Base-by-base conservation (phyloP, 2,888 invertebrate species). In the Prosopocoilus inquinatus region DNA sequence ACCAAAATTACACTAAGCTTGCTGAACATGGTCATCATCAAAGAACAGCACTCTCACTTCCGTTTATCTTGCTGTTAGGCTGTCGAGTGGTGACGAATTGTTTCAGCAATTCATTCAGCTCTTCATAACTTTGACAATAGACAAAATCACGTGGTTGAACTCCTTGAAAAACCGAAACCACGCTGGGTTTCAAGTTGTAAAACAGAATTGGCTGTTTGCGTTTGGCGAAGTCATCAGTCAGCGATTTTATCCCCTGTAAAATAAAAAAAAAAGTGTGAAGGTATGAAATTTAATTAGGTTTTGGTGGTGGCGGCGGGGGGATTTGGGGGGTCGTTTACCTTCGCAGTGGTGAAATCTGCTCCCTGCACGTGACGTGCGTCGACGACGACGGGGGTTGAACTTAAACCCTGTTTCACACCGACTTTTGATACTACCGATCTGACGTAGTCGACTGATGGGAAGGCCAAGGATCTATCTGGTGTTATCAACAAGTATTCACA, bases 401-500 rank as follows among this genome's bases (percentile, higher is more conserved):
- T 79, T 57, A 78, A 80, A n/a, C 82, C 83, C 53, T 81, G 80
- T 63, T 82, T 81, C 8, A 81, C 78, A 12, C 84, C 88, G 11
- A 85, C 88, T 78, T 91, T 91, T 69, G 86, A 84, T 57, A 94
- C 85, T 60, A 89, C 84, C 44, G 79, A 75, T 52, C 84, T 77
- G 2, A 86, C 83, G 66, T 86, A 85, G 60, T 85, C 85, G 3
- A 85, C 84, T 4, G 85, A 84, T 11, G 86, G 86, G 70, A 86
- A 87, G 2, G 81, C 80, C 20, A 86, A 75, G 68, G 84, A 85
- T 63, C 85, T 76, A 64, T 85, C 84, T 0, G 85, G 85, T 2
- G 82, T 84, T 41, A 84, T 81, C 36, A 81, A 75, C 34, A 84
- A 72, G 67, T 83, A 84, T 56, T 84, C 82, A 62, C 75, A 78